Base-by-base conservation (phyloP, 2,113 vertebrate genomes). In the Anolis carolinensis region DNA sequence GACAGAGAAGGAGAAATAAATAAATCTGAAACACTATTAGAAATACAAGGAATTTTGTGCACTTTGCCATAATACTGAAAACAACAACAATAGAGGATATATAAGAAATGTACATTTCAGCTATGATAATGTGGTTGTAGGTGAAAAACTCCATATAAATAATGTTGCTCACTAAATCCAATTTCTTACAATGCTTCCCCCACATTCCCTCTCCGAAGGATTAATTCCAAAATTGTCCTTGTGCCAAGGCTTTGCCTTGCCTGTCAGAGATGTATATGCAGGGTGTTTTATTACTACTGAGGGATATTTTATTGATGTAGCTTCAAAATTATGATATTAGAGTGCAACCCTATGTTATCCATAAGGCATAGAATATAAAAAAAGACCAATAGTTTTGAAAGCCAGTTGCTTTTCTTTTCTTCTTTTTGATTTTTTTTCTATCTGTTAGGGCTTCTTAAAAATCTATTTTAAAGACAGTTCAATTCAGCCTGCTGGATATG, bases 71-170 rank as follows among this genome's bases (percentile, higher is more conserved):
- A 82, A 50, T 52, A 90, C 20, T 7, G 6, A 76, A 34, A 83
- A 89, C 81, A 81, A 89, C 81, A 81, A 88, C 36, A 88, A 85
- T 7, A n/a, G 14, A 74, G 59, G 27, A 83, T 65, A 85, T 83
- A 76, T 73, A 78, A 0, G 1, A 81, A 32, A 90, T 79, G 23
- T 85, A 59, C 72, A 63, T 81, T 91, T 91, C 88, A 90, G 86
- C 90, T 90, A 71, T 72, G 80, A 87, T 65, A 65, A 85, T 85
- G 59, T 76, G 10, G 10, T 68, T 80, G 63, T 36, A 30, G 68
- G 23, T 74, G 30, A 44, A 73, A 82, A 87, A 90, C 89, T 73
- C 5, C 73, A 92, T 92, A 89, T 82, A 59, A 92, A 89, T 80
- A 65, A 89, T 32, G n/a, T 65, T 65, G 9, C 85, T 90, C 74